phyloP scores from a whole-genome alignment of 1,140 invertebrate species.

The Holcopasites calliopsidis region DNA sequence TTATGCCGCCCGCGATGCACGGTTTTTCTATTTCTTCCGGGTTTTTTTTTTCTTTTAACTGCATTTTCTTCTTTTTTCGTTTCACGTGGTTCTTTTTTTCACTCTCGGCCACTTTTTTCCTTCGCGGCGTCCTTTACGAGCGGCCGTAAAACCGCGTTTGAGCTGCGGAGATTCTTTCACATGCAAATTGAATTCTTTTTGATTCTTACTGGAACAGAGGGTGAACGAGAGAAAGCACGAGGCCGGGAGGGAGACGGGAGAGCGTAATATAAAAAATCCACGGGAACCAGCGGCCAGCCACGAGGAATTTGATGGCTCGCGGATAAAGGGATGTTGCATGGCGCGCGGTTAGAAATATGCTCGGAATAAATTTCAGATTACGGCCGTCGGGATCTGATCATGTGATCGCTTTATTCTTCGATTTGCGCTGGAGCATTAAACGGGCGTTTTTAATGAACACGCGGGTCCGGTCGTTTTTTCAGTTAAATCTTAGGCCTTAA shows the following conservation, averaged over 20 bases:
- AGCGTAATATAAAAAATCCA: slow-evolving; percentile 6
- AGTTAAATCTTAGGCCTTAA: too few species aligned
- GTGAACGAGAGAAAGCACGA: not conserved
- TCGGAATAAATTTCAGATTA: not conserved
- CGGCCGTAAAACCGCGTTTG: slow-evolving; percentile 31
- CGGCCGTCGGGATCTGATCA: not conserved
- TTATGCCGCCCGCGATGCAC: slow-evolving; percentile 7
- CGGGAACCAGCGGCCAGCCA: not conserved
- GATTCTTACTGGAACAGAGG: slow-evolving; percentile 1
- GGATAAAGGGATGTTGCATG: not conserved
- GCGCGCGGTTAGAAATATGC: not conserved
- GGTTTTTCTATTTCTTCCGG: not conserved
- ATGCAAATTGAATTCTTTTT: slow-evolving; percentile 42
- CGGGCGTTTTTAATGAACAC: too few species aligned
- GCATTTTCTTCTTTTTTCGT: not conserved
- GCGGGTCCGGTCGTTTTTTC: too few species aligned
- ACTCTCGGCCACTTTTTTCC: not conserved
- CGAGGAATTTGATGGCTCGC: not conserved
- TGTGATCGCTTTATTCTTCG: too few species aligned
- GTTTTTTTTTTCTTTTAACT: not conserved
- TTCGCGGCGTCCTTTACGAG: slow-evolving; percentile 7
- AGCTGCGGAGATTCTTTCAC: slow-evolving; percentile 32
- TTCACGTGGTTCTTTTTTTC: not conserved
- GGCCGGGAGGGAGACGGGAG: not conserved
- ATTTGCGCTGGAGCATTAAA: too few species aligned